Evolutionary conservation across 2,888 invertebrate genomes (phyloP).

Genomic region (Pharmacophagus antenor): DNA sequence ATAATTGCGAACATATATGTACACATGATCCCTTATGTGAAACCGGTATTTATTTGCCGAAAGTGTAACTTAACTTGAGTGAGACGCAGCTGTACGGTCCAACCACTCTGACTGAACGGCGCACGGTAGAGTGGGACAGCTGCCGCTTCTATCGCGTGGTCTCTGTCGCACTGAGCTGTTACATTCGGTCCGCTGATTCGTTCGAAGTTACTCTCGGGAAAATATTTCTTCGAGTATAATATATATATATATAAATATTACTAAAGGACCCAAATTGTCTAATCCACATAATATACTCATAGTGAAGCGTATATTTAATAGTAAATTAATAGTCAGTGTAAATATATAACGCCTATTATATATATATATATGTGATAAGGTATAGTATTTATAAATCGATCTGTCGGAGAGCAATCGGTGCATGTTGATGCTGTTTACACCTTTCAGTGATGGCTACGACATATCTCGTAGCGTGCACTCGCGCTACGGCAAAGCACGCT

Average conservation of each 20-base stretch:
- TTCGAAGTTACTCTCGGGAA: too few species aligned
- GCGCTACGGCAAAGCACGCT: too few species aligned
- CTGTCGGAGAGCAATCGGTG: neutral
- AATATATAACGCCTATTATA: conserved; percentile 4
- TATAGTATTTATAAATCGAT: neutral
- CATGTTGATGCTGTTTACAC: neutral
- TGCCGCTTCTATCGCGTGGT: too few species aligned
- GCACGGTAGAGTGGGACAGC: too few species aligned
- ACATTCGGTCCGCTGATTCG: neutral
- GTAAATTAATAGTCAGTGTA: neutral
- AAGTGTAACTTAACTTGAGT: neutral
- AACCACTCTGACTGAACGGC: too few species aligned
- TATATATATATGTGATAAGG: conserved; percentile 5
- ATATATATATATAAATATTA: neutral
- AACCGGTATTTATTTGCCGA: neutral
- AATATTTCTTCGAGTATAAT: too few species aligned
- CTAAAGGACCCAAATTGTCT: neutral
- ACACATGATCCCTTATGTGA: neutral
- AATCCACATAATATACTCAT: neutral
- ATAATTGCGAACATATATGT: neutral
- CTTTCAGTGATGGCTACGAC: neutral
- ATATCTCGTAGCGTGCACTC: too few species aligned
- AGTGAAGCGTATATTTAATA: neutral
- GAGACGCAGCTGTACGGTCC: neutral
- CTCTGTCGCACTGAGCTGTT: too few species aligned